phyloP scores from a whole-genome alignment of 35 echinoderm and acorn worm species.

The Apostichopus parvimensis region DNA sequence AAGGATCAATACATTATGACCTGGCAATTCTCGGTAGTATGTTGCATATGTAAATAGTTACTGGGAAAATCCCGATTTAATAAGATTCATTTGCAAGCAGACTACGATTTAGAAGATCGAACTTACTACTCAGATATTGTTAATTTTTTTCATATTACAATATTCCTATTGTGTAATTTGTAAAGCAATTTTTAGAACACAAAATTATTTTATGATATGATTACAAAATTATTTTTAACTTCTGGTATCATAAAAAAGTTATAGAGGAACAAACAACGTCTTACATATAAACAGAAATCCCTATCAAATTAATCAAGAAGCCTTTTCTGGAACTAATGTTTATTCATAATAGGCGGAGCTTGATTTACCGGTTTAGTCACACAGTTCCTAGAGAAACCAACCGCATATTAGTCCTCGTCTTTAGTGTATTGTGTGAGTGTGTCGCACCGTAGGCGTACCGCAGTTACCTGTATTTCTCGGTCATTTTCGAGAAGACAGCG shows the following conservation, averaged over 20 bases:
- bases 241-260: too few relatives aligned
- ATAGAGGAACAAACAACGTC: too few relatives aligned
- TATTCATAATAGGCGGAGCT: conserved; percentile 20
- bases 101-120: background rate
- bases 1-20: conserved; percentile 43
- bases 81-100: background rate
- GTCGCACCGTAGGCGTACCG: conserved; percentile 5
- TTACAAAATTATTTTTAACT: too few relatives aligned
- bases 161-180: too few relatives aligned
- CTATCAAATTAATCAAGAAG: background rate
- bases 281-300: background rate
- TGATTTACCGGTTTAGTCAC: conserved; percentile 36
- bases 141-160: too few relatives aligned
- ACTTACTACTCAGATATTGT: background rate
- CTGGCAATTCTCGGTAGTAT: conserved; percentile 39
- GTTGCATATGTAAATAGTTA: conserved; percentile 39
- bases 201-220: background rate
- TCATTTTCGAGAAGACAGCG: conserved; percentile 42
- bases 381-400: conserved; percentile 34
- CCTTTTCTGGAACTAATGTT: conserved; percentile 3
- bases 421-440: conserved; percentile 35
- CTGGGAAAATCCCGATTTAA: conserved; percentile 44
- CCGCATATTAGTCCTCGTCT: background rate
- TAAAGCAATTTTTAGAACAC: background rate
- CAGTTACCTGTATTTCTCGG: conserved; percentile 39